phyloP scores from a whole-genome alignment of 2,797 vertebrate genomes.

The Smutsia gigantea region DNA sequence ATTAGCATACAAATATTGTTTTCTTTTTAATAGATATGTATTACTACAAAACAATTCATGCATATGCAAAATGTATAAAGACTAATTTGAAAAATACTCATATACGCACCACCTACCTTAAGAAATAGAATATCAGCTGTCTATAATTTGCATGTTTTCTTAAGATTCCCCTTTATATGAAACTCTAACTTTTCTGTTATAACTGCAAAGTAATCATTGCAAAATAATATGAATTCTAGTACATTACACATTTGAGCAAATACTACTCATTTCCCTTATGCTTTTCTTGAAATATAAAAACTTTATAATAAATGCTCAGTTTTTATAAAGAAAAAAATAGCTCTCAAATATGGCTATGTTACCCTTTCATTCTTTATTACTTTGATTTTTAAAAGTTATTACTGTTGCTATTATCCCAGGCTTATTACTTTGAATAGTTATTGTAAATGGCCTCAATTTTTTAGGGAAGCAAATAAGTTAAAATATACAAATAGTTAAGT shows the following conservation, averaged over 20 bases:
- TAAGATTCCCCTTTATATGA: neutral
- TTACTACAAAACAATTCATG: neutral
- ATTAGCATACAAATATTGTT: neutral
- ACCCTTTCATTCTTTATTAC: neutral
- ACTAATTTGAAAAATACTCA: neutral
- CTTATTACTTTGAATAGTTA: slow-evolving; percentile 20
- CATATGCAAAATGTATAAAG: neutral
- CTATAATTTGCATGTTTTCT: slow-evolving; percentile 52
- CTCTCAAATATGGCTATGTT: neutral
- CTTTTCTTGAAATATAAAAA: slow-evolving; percentile 34
- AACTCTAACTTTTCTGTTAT: slow-evolving; percentile 10
- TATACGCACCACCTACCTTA: neutral
- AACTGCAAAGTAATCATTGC: slow-evolving; percentile 23
- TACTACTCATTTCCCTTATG: slow-evolving; percentile 45
- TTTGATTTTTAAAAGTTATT: slow-evolving; percentile 15
- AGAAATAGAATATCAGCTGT: neutral
- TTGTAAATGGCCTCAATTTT: slow-evolving; percentile 21
- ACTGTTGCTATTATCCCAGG: neutral
- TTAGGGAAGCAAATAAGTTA: neutral
- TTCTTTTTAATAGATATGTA: neutral
- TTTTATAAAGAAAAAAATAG: neutral
- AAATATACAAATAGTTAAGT: neutral
- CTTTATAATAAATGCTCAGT: neutral
- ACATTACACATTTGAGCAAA: neutral
- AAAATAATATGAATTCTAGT: slow-evolving; percentile 34